Evolutionary conservation across 2,797 vertebrate species (phyloP), one percentile per base, ranked within the genome.

Genomic region (Otolemur crassicaudatus): DNA sequence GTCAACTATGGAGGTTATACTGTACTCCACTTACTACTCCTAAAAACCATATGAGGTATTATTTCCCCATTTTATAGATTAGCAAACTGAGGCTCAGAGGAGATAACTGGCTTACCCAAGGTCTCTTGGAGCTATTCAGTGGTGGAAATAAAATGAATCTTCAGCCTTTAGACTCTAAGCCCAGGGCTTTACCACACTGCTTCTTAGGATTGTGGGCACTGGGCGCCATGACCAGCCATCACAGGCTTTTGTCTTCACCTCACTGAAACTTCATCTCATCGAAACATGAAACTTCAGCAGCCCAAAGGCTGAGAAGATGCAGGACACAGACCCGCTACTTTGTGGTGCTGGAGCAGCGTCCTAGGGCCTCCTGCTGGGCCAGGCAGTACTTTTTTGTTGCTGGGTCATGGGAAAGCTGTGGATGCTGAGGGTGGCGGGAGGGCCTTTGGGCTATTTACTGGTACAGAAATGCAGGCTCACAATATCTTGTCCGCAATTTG

Each of bases 81-180:
- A 92, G 70, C 65, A 92, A 23, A 67, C 56, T 53, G 90, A 95
- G 87, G 40, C 37, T 94, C 69, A 29, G 72, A 87, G 63, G 72
- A 3, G 23, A 19, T 46, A 58, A 56, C 0, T 84, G 53, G 16
- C 20, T n/a, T 67, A 43, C 16, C 7, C 83, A 34, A 53, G 29
- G 60, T 79, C 23, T 79, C 23, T 72, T 20, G 22, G 70, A 83
- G 25, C 22, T 70, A 72, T 12, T 29, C 37, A 79, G 8, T 31
- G 29, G 40, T 73, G 70, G 79, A 90, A 61, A 63, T 23, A 40
- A 43, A 92, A 40, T 16, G 72, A 19, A 53, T n/a, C 22, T 19
- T 4, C 2, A 14, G 79, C 12, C 25, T 83, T 63, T 29, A 19
- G 34, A 9, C 29, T 22, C 22, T 3, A 80, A 86, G 61, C 27